phyloP scores from a whole-genome alignment of 2,113 vertebrate species.

The Oenanthe oenanthe region DNA sequence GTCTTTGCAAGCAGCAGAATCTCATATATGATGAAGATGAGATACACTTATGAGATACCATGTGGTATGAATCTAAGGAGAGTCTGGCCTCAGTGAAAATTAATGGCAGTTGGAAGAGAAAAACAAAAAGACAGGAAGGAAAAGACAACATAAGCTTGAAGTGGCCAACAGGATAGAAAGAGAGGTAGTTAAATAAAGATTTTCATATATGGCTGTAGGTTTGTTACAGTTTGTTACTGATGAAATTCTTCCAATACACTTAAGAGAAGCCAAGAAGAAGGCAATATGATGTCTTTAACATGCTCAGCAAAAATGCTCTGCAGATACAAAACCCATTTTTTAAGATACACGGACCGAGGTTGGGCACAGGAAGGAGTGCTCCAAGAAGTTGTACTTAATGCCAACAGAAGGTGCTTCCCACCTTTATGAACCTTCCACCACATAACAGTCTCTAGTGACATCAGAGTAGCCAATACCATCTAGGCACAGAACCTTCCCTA shows the following conservation, averaged over 20 bases:
- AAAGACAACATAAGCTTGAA: neutral
- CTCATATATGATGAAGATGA: neutral
- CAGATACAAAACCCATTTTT: neutral
- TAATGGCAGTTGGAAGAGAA: neutral
- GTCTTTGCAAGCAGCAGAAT: neutral
- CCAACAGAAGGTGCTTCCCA: neutral
- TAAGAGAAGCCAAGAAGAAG: neutral
- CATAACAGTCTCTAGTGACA: neutral
- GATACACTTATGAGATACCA: neutral
- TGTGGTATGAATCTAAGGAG: neutral
- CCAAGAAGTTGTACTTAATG: neutral
- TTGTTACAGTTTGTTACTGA: neutral
- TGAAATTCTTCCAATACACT: neutral
- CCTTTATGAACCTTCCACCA: neutral
- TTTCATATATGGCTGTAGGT: neutral
- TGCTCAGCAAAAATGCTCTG: neutral
- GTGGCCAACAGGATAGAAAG: neutral
- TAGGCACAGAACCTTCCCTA: neutral
- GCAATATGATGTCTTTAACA: neutral
- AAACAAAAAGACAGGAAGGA: neutral
- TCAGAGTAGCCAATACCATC: neutral
- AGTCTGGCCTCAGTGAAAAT: neutral
- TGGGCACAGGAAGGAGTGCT: neutral
- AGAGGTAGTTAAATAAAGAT: neutral
- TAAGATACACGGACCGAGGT: neutral